phyloP scores from a whole-genome alignment of 1,140 invertebrate genomes.

The Trichomalopsis sarcophagae region DNA sequence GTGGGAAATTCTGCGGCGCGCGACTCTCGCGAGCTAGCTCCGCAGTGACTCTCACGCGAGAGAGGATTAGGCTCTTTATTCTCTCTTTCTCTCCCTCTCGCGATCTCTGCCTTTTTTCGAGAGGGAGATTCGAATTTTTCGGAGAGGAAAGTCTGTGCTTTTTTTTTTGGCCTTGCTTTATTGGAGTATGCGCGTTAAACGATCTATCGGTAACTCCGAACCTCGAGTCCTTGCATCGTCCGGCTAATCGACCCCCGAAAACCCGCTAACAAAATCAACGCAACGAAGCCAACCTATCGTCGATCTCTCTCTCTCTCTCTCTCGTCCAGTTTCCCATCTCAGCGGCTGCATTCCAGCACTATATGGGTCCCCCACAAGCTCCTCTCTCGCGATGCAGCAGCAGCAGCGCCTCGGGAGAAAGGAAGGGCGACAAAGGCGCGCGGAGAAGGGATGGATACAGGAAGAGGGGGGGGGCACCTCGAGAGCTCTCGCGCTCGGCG shows the following conservation, averaged over 20 bases:
- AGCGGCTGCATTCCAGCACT: neutral
- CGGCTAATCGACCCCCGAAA: neutral
- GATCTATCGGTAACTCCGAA: too few relatives aligned
- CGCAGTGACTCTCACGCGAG: constrained; percentile 61
- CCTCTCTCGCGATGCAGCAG: neutral
- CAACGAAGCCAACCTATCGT: too few relatives aligned
- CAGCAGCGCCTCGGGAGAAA: neutral
- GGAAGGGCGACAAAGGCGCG: neutral
- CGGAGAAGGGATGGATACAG: constrained; percentile 18
- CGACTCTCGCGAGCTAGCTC: neutral
- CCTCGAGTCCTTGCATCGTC: too few relatives aligned
- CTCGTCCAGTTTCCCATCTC: neutral
- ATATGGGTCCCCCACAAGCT: neutral
- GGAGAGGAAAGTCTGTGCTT: neutral
- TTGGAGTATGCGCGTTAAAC: too few relatives aligned
- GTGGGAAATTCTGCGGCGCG: constrained; percentile 66
- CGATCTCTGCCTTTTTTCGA: neutral
- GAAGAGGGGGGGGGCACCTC: neutral
- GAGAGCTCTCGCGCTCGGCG: neutral
- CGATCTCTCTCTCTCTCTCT: too few relatives aligned
- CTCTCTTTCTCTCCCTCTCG: neutral
- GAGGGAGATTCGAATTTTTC: neutral
- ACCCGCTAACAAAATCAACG: neutral
- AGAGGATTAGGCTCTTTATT: neutral
- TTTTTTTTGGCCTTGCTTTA: too few relatives aligned